Conservation (phyloP, 2,113 vertebrate species). For the Triplophysa rosa region DNA sequence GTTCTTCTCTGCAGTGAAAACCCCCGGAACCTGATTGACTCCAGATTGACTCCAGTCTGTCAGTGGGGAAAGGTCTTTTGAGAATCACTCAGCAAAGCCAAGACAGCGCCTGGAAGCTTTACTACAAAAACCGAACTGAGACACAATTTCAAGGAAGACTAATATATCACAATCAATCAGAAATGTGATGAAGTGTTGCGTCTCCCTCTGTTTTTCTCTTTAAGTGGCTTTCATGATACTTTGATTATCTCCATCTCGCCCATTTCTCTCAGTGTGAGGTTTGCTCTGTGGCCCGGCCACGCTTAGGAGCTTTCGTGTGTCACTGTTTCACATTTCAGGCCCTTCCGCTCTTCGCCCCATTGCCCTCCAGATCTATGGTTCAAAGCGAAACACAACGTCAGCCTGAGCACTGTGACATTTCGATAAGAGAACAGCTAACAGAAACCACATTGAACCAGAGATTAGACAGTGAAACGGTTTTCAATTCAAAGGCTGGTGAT, state of each 20-base stretch:
- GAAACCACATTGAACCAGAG: slow-evolving; percentile 40
- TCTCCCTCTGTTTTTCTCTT: not conserved
- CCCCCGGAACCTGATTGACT: too few relatives aligned
- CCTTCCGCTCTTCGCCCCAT: not conserved
- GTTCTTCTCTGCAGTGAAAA: too few relatives aligned
- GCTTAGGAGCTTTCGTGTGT: slow-evolving; percentile 1
- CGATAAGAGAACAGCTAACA: slow-evolving; percentile 43
- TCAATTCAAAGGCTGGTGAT: not conserved
- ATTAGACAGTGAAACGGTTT: not conserved
- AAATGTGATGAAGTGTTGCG: not conserved
- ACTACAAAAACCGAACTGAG: not conserved
- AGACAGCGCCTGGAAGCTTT: too few relatives aligned
- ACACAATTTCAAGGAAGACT: not conserved
- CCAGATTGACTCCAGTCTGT: too few relatives aligned
- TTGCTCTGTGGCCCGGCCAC: not conserved
- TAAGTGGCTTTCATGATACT: not conserved
- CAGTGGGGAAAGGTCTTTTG: too few relatives aligned
- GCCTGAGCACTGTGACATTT: not conserved
- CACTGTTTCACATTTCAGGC: slow-evolving; percentile 47
- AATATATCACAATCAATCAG: slow-evolving; percentile 9
- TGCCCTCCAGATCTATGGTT: slow-evolving; percentile 13
- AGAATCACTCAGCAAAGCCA: too few relatives aligned
- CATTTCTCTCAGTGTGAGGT: slow-evolving; percentile 36
- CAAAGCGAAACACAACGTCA: not conserved
- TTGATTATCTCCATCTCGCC: not conserved